Conservation (phyloP, 2,888 invertebrate genomes). For the Cheilosia grossa region DNA sequence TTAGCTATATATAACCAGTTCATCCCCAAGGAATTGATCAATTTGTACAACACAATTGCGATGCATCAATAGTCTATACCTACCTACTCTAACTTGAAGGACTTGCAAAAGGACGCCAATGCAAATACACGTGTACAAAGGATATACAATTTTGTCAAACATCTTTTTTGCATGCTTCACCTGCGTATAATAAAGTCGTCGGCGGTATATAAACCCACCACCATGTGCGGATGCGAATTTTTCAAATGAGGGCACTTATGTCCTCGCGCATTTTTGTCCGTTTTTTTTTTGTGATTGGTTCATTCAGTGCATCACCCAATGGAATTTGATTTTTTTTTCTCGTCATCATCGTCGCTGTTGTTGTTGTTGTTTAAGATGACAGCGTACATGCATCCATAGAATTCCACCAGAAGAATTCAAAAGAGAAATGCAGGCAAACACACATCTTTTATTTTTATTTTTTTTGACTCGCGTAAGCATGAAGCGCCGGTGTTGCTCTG, state of each 20-base stretch:
- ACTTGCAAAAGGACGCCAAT: not conserved
- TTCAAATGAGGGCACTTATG: conserved; percentile 64
- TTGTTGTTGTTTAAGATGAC: conserved; percentile 36
- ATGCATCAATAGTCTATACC: too few species aligned
- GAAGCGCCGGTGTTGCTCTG: conserved; percentile 62
- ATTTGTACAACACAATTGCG: too few species aligned
- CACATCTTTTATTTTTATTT: too few species aligned
- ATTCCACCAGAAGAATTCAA: conserved; percentile 53
- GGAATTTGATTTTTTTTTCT: conserved; percentile 43
- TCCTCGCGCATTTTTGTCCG: conserved; percentile 34
- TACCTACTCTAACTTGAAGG: not conserved
- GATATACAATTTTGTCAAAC: not conserved
- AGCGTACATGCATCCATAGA: conserved; percentile 38
- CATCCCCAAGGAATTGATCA: too few species aligned
- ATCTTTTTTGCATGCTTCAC: conserved; percentile 39
- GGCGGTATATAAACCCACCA: not conserved
- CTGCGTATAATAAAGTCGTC: conserved; percentile 21
- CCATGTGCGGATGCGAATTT: conserved; percentile 30
- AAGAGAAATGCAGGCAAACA: conserved; percentile 29
- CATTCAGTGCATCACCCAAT: conserved; percentile 64
- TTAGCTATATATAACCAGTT: too few species aligned
- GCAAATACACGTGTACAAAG: not conserved
- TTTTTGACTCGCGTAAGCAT: conserved; percentile 54
- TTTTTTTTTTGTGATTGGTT: conserved; percentile 43
- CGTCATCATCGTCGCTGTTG: conserved; percentile 8